Base-by-base conservation (phyloP, 2,797 vertebrate genomes). In the Syngnathus acus region DNA sequence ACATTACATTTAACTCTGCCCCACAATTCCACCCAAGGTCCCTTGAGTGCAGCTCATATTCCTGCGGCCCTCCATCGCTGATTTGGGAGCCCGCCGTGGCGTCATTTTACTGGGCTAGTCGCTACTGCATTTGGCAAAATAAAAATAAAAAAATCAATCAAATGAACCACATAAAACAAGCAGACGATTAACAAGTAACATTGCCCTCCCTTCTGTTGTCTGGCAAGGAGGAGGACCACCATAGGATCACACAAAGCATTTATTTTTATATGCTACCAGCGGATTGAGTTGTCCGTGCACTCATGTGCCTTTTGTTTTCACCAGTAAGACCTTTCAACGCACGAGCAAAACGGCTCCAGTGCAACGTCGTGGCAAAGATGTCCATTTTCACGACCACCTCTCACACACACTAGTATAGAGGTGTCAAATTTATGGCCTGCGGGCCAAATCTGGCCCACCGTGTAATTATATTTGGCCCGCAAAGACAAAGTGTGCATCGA, bases 51-150 rank as follows among this genome's bases (percentile, higher is more conserved):
- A 74, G 68, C 67, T 66, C 67, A 74, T 76, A 72, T 77, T 82
- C 78, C 47, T 65, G 65, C 80, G 7, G 69, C 72, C 32, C 73
- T 78, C 77, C 77, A 83, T 76, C 68, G 78, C 86, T 84, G 85
- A 89, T 82, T 88, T 82, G 83, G 84, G 77, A 70, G 77, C 82
- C 74, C 72, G 58, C 72, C 75, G 65, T 68, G 68, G 68, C 73
- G 70, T 70, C 68, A 64, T 70, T 72, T 86, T 88, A 88, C 85
- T 84, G 87, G 88, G 77, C 79, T 87, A 85, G 75, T 83, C 75
- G 43, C 72, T 74, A 83, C 82, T 84, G 80, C 79, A 80, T 87
- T 89, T 86, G 87, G 87, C 88, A 88, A 84, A 84, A 84, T 66
- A 0, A 26, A 85, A 48, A 70, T 77, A 78, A 84, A 81, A 75